Percentiles rank a stretch among this genome's conserved stretches.
Evolutionary conservation across 2,888 invertebrate species (phyloP).

Genomic region (Yponomeuta cagnagella): DNA sequence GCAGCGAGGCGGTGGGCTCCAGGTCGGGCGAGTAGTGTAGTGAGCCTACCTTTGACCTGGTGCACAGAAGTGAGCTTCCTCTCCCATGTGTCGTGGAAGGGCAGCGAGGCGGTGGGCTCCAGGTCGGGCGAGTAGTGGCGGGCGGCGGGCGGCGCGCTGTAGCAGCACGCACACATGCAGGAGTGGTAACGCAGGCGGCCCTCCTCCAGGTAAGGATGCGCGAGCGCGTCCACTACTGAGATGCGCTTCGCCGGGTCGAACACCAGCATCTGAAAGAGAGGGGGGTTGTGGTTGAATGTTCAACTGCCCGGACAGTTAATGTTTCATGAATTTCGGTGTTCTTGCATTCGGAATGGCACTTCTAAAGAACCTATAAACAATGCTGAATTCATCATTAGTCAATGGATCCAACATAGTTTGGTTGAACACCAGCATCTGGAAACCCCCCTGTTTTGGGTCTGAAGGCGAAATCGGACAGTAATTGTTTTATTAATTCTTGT

Average conservation of each 20-base stretch:
- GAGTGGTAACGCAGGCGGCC: conserved; percentile 99
- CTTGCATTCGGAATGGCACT: too few relatives aligned
- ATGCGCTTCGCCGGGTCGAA: conserved; percentile 99
- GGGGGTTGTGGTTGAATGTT: background rate
- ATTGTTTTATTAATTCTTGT: too few relatives aligned
- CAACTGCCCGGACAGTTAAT: background rate
- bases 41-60: conserved; percentile 90
- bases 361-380: too few relatives aligned
- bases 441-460: too few relatives aligned
- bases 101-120: conserved; percentile 91
- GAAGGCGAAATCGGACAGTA: too few relatives aligned
- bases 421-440: too few relatives aligned
- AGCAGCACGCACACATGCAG: conserved; percentile 99
- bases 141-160: conserved; percentile 69
- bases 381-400: too few relatives aligned
- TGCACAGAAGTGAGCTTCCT: conserved; percentile 93
- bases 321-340: background rate
- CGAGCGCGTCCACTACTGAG: conserved; percentile 94
- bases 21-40: too few relatives aligned
- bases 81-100: conserved; percentile 98
- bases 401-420: too few relatives aligned
- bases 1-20: conserved; percentile 81
- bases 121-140: conserved; percentile 94
- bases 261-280: conserved; percentile 92
- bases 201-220: conserved; percentile 98